Percentiles rank a stretch among this genome's conserved stretches.
phyloP scores from a whole-genome alignment of 2,888 invertebrate genomes.

The Pyralis farinalis region DNA sequence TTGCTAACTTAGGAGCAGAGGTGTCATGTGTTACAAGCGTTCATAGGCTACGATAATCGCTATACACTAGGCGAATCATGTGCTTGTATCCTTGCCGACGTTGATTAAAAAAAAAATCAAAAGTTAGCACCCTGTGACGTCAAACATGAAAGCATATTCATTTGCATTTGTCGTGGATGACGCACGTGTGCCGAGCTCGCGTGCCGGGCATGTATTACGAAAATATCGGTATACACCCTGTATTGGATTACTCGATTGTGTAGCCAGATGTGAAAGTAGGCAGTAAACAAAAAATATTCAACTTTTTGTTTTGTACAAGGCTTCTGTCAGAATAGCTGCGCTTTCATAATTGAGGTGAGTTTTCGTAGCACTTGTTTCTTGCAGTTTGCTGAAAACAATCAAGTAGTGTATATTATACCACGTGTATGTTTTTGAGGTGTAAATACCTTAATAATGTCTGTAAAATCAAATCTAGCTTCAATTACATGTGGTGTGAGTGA shows the following conservation, averaged over 20 bases:
- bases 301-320: background rate
- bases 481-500: too few species aligned
- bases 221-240: constrained; percentile 40
- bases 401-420: too few species aligned
- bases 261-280: constrained; percentile 24
- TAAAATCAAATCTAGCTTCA: too few species aligned
- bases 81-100: too few species aligned
- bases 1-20: too few species aligned
- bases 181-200: constrained; percentile 65
- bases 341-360: background rate
- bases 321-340: constrained; percentile 24
- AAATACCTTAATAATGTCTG: too few species aligned
- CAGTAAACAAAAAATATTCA: constrained; percentile 17
- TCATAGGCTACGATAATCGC: background rate
- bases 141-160: constrained; percentile 68
- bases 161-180: constrained; percentile 73
- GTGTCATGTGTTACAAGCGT: too few species aligned
- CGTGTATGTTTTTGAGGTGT: too few species aligned
- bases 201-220: constrained; percentile 63
- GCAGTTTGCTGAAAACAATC: too few species aligned
- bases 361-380: background rate
- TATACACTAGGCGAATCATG: too few species aligned
- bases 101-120: background rate
- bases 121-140: constrained; percentile 47
- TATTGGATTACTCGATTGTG: constrained; percentile 24